Evolutionary conservation across 2,797 vertebrate genomes (phyloP), one percentile per base, ranked within the genome.

Genomic region (Alfaro cultratus): DNA sequence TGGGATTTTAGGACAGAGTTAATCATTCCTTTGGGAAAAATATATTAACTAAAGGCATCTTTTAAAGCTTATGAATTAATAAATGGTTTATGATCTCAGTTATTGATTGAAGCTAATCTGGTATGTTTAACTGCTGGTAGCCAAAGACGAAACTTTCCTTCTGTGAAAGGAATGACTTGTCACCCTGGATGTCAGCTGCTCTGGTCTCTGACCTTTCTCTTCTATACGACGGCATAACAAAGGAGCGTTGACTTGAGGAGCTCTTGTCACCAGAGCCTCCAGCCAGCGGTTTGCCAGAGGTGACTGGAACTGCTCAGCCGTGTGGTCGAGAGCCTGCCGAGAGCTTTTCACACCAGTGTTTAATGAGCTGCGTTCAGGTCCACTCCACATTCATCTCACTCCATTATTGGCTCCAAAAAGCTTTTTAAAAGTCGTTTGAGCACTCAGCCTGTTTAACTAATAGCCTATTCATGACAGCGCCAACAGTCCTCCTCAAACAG

Each of bases 331-430:
- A 85, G 88, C 74, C 85, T 88, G 86, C 87, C 11, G 89, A 92
- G 89, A 91, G 91, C 87, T 90, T 94, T 91, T 93, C 89, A 93
- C 89, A 89, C 80, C 74, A 51, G 76, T 81, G 78, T 90, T 94
- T 94, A 95, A 94, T 94, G 93, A 94, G 92, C 86, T 89, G 88
- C 78, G 89, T 91, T 93, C 87, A 91, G 90, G 88, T 93, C 88
- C 88, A 93, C 90, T 92, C 91, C 85, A 92, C 87, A 92, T 91
- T 89, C 88, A 93, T 91, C 89, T 86, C 75, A 75, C 81, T 85
- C 90, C 83, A 89, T 91, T 92, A 92, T 84, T 90, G 91, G 78
- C 85, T 89, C 85, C 87, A 90, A 92, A 93, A 93, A 89, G 89
- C 93, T 92, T 91, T 93, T 85, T 85, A 92, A 93, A 89, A 88